Percentiles rank a stretch among this genome's conserved stretches.
Conservation (phyloP, 2,888 invertebrate species). For the Mesoligia furuncula region DNA sequence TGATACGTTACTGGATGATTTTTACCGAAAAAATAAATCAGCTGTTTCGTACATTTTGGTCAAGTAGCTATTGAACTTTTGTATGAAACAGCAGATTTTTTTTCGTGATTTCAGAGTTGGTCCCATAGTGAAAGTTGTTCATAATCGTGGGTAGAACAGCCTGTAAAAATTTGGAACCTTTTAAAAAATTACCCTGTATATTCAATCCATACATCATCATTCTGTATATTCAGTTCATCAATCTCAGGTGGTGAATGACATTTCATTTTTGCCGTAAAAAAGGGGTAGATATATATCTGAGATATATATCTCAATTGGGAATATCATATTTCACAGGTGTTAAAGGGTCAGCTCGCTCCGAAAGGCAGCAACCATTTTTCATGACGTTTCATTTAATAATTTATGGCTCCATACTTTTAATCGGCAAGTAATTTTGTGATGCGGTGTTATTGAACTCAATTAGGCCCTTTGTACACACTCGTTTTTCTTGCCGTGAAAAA, state of each 20-base stretch:
- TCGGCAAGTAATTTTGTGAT: background rate
- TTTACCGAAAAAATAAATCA: too few species aligned
- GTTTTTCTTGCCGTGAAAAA: background rate
- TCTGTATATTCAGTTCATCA: conserved; percentile 11
- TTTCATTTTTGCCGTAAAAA: conserved; percentile 25
- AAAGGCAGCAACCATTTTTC: conserved; percentile 17
- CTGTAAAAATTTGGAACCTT: too few species aligned
- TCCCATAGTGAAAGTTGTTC: too few species aligned
- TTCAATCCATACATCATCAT: too few species aligned
- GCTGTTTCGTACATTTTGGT: too few species aligned
- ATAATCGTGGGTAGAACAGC: too few species aligned
- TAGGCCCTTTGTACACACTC: background rate
- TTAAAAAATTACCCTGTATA: too few species aligned
- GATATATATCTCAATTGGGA: conserved; percentile 36
- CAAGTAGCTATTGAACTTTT: too few species aligned
- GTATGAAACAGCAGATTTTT: too few species aligned
- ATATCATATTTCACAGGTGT: conserved; percentile 36
- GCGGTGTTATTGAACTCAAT: background rate
- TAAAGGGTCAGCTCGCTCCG: conserved; percentile 31
- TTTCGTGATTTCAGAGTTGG: too few species aligned
- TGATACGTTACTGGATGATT: too few species aligned
- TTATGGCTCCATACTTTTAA: background rate
- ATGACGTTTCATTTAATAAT: conserved; percentile 28
- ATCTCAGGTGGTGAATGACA: conserved; percentile 15
- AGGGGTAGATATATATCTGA: conserved; percentile 28